Base-by-base conservation (phyloP, 2,797 vertebrate genomes). In the Muscicapa striata region DNA sequence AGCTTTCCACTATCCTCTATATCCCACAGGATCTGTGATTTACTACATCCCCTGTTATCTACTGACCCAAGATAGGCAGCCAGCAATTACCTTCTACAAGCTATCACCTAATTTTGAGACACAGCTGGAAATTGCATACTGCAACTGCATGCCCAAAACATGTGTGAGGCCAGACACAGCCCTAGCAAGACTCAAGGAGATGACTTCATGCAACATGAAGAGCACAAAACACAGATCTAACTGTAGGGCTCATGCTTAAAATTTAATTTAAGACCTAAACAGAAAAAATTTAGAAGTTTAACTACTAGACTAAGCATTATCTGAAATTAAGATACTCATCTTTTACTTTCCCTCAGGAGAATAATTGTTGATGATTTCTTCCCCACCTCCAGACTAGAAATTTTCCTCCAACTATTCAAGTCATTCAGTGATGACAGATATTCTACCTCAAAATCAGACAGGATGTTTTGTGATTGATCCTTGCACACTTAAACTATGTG, bases 401-500 rank as follows among this genome's bases (percentile, higher is more conserved):
- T 12, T 34, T 69, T 85, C 64, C 43, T 52, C 45, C 45, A 67
- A 9, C 40, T 69, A 27, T 18, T 91, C 12, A 85, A 52, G 18
- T 59, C 18, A 41, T 41, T 63, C 48, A 22, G 10, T 24, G 7
- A 57, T 34, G 29, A 70, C 18, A 77, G 32, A 52, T 48, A 63
- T 2, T 70, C n/a, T n/a, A n/a, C 13, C 36, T 57, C 21, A 64
- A 68, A 72, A 76, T 43, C 68, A 66, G 38, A 48, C 18, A 11
- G 61, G 32, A 9, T 67, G 30, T 63, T 87, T 45, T 74, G 61
- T 27, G 21, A 69, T 62, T 69, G 38, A 29, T 69, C 30, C 48
- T 58, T 62, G 41, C 13, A 64, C 36, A 58, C 2, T 16, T 40
- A 13, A 84, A 67, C 41, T 24, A 11, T 0, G 6, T 0, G 0